Evolutionary conservation across 2,888 invertebrate species (phyloP).

Genomic region (Melitaea athalia): DNA sequence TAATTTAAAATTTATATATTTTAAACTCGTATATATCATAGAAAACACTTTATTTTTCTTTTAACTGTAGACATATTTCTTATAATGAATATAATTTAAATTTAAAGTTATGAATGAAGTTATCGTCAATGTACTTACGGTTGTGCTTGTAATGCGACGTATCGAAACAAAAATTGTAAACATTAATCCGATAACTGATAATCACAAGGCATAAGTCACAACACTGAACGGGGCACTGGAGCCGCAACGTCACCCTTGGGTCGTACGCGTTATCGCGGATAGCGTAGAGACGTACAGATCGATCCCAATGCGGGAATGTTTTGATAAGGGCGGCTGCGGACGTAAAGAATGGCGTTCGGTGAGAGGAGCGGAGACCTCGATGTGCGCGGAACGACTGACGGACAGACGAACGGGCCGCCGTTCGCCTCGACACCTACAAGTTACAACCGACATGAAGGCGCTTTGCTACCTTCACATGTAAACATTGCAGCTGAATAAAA

Average conservation of each 20-base stretch:
- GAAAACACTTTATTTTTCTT: neutral
- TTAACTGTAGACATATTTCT: neutral
- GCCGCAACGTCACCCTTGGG: constrained; percentile 66
- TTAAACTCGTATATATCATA: too few relatives aligned
- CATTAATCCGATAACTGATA: constrained; percentile 46
- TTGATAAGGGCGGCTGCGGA: constrained; percentile 62
- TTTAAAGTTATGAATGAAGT: neutral
- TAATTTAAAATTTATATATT: neutral
- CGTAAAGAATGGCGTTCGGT: constrained; percentile 31
- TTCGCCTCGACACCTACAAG: constrained; percentile 32
- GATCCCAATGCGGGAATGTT: constrained; percentile 71
- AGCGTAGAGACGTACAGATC: constrained; percentile 70
- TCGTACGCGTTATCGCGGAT: constrained; percentile 58
- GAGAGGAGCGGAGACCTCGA: constrained; percentile 54
- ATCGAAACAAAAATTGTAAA: constrained; percentile 38
- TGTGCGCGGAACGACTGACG: constrained; percentile 73
- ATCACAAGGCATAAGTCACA: constrained; percentile 53
- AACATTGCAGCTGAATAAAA: constrained; percentile 17
- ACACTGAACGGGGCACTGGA: constrained; percentile 56
- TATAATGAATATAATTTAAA: neutral
- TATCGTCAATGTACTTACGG: constrained; percentile 33
- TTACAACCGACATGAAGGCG: constrained; percentile 37
- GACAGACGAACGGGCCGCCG: constrained; percentile 21
- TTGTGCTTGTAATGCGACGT: constrained; percentile 27
- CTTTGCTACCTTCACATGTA: constrained; percentile 18